Conservation (phyloP, 2,113 vertebrate genomes). For the Acanthochromis polyacanthus region DNA sequence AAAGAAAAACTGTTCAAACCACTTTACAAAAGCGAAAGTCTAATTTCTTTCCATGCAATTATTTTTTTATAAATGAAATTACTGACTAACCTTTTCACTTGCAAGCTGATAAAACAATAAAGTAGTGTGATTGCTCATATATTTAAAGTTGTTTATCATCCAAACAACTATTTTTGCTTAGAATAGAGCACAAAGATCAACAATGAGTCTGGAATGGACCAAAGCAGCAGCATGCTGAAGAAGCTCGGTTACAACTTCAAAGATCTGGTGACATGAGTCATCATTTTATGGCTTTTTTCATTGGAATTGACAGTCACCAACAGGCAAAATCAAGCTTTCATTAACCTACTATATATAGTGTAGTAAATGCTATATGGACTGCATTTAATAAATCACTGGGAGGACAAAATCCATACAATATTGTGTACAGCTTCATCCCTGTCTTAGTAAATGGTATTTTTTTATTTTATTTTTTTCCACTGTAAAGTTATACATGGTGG, state of each 20-base stretch:
- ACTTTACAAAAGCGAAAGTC: neutral
- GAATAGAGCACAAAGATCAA: neutral
- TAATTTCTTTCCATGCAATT: neutral
- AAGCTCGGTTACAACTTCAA: constrained; percentile 1
- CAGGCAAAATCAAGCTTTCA: neutral
- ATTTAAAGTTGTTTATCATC: too few relatives aligned
- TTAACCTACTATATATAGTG: neutral
- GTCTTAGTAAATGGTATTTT: too few relatives aligned
- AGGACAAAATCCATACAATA: too few relatives aligned
- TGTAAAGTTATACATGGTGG: too few relatives aligned
- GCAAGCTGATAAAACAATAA: too few relatives aligned
- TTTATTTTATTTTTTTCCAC: too few relatives aligned
- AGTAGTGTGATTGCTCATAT: too few relatives aligned
- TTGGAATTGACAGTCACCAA: neutral
- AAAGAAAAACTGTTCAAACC: neutral
- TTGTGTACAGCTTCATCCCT: too few relatives aligned
- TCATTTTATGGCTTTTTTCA: neutral
- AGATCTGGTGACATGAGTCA: constrained; percentile 7
- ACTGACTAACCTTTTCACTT: too few relatives aligned
- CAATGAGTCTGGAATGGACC: constrained; percentile 3
- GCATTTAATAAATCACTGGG: too few relatives aligned
- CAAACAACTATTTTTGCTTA: too few relatives aligned
- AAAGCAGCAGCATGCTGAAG: neutral
- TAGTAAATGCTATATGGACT: neutral
- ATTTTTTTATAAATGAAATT: too few relatives aligned